Percentiles rank a stretch among this genome's conserved stretches.
Evolutionary conservation across 2,888 invertebrate genomes (phyloP).

Genomic region (Pogonocherus hispidulus): DNA sequence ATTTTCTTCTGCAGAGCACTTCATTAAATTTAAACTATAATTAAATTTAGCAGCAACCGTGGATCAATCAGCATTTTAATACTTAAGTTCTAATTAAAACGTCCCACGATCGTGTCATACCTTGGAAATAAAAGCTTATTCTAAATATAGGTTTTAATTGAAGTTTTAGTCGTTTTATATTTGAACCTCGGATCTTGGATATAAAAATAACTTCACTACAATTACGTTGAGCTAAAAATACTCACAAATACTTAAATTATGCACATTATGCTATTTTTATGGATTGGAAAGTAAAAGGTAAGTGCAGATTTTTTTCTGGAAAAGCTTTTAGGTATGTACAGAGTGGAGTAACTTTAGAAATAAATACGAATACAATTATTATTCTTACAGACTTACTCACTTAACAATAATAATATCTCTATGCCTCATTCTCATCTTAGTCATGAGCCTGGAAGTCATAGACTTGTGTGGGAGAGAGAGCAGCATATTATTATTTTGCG

Average conservation of each 20-base stretch:
- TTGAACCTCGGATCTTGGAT: background rate
- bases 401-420: too few species aligned
- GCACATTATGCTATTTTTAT: too few species aligned
- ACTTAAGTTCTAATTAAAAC: background rate
- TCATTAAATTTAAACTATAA: background rate
- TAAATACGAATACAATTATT: too few species aligned
- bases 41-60: background rate
- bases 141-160: constrained; percentile 1
- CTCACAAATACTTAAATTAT: background rate
- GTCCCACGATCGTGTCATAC: constrained; percentile 6
- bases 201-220: background rate
- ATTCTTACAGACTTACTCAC: too few species aligned
- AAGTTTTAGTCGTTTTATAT: background rate
- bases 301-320: too few species aligned
- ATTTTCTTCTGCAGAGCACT: background rate
- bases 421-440: too few species aligned
- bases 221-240: background rate
- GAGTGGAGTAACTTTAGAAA: too few species aligned
- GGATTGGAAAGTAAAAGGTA: too few species aligned
- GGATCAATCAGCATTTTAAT: background rate
- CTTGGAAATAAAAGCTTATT: background rate
- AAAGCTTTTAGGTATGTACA: too few species aligned
- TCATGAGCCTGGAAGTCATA: too few species aligned
- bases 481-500: too few species aligned
- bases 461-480: too few species aligned